These are phyloP conservation scores for Bovichtus diacanthus DNA, from an alignment of 2,797 vertebrate genomes.

Conservation along the genomic window DNA sequence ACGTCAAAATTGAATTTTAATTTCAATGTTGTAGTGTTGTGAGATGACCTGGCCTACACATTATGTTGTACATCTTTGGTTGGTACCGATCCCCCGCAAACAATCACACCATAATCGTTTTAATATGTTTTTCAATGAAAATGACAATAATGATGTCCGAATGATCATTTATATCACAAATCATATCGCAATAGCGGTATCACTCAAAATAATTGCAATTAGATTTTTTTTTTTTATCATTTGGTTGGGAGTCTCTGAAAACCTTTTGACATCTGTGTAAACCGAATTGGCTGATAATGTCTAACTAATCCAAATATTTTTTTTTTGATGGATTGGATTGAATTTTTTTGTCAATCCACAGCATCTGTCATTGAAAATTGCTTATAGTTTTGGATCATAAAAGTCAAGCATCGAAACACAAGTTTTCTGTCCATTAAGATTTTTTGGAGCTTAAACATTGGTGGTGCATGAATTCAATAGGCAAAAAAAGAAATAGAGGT, in stretches of 20 bases:
- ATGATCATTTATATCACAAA: too few relatives aligned
- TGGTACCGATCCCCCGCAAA: too few relatives aligned
- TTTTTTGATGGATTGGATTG: conserved; percentile 3
- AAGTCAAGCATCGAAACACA: not conserved
- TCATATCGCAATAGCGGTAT: too few relatives aligned
- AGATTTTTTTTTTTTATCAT: too few relatives aligned
- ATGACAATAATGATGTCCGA: too few relatives aligned
- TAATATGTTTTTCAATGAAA: too few relatives aligned
- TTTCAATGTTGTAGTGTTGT: too few relatives aligned
- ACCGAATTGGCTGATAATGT: not conserved
- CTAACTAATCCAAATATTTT: not conserved
- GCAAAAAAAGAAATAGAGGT: not conserved
- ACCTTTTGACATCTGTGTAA: conserved; percentile 19
- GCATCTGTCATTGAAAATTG: not conserved
- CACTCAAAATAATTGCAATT: too few relatives aligned
- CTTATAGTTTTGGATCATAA: not conserved
- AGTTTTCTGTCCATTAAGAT: not conserved
- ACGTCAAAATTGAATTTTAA: too few relatives aligned
- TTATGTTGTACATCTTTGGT: too few relatives aligned
- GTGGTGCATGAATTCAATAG: not conserved
- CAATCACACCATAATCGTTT: too few relatives aligned
- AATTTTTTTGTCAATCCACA: not conserved
- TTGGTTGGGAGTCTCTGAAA: not conserved
- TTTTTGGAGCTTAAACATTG: not conserved
- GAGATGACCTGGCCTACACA: too few relatives aligned